Base-by-base conservation (phyloP, 2,797 vertebrate genomes). In the Mionectes olivaceus region DNA sequence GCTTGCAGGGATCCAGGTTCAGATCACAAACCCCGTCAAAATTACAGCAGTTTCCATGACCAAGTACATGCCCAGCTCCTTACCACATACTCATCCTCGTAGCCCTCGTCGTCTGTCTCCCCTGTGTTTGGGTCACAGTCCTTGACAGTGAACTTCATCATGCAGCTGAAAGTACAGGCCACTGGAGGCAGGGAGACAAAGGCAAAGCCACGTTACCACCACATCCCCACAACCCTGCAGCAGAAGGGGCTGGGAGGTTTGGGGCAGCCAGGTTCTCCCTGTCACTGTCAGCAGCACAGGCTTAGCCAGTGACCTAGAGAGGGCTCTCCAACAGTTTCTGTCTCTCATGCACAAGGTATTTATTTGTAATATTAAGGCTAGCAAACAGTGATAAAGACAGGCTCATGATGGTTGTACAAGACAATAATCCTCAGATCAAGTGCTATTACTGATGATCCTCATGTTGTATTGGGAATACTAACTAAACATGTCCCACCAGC, bases 81-180 rank as follows among this genome's bases (percentile, higher is more conserved):
- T 98, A 98, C 98, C 98, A 98, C 98, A 56, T 98, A 98, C 50
- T 98, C 98, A 28, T 98, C 98, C 77, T 98, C 98, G 3, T 98
- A 98, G 67, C 98, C 98, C 37, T 98, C 98, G 0, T 98, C 98
- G 0, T 98, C 98, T 0, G 97, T 90, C 88, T 98, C 98, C 2
- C 98, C 98, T 1, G 98, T 98, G 94, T 97, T 98, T 2, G 98
- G 98, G 67, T 98, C 98, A 32, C 98, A 98, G 91, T 98, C 98
- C 95, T 98, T 98, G 70, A 98, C 98, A 1, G 98, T 98, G 97
- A 98, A 98, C 89, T 98, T 98, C 98, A 98, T 97, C 97, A 98
- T 97, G 88, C 98, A 98, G 97, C 98, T 98, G 94, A 98, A 98
- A 0, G 98, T 98, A 90, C 98, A 98, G 56, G 98, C 96, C 97